Evolutionary conservation across 2,113 vertebrate species (phyloP).

Genomic region (Forbesichthys agassizii): DNA sequence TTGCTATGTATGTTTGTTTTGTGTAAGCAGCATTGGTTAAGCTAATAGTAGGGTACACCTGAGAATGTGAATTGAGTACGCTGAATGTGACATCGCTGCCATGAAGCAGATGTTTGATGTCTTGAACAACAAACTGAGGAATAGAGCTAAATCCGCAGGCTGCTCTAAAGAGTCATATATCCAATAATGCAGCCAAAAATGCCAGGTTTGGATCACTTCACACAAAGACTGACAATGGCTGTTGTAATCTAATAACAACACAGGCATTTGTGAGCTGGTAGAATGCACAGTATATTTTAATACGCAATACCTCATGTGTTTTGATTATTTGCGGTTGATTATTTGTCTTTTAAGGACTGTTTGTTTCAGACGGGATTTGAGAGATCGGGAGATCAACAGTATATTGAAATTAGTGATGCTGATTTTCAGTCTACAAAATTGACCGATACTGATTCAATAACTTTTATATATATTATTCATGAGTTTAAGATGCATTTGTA

Average conservation of each 20-base stretch:
- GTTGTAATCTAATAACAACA: conserved; percentile 28
- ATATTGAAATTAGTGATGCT: too few species aligned
- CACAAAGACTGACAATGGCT: conserved; percentile 5
- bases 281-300: conserved; percentile 39
- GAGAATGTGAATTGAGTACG: too few species aligned
- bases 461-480: too few species aligned
- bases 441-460: neutral
- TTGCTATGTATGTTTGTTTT: neutral
- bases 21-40: neutral
- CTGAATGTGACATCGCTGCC: neutral
- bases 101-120: neutral
- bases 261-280: conserved; percentile 13
- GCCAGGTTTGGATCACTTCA: too few species aligned
- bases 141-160: neutral
- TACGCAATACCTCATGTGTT: conserved; percentile 56
- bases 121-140: neutral
- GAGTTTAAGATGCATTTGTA: too few species aligned
- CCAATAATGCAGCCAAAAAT: neutral
- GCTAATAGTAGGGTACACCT: too few species aligned
- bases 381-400: neutral
- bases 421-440: neutral
- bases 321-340: conserved; percentile 59
- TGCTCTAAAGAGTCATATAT: neutral
- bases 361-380: conserved; percentile 29
- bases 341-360: conserved; percentile 40